These are phyloP conservation scores for Amblyopsis rosae DNA, from an alignment of 2,113 vertebrate genomes.

Conservation along the genomic window DNA sequence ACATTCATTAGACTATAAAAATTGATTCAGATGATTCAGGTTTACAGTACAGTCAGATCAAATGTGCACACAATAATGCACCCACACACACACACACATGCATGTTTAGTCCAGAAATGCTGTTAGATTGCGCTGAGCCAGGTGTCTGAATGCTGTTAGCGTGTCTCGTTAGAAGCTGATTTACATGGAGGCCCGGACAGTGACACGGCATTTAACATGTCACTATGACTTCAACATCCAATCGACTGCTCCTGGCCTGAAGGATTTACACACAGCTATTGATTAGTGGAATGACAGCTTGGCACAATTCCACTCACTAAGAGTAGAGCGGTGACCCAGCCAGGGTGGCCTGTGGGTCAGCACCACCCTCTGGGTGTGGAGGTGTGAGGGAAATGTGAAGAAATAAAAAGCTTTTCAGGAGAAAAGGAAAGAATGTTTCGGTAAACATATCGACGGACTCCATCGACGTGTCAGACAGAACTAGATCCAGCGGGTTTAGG, in stretches of 20 bases:
- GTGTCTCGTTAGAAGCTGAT: constrained; percentile 67
- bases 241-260: constrained; percentile 30
- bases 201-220: constrained; percentile 56
- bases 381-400: constrained; percentile 47
- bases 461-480: constrained; percentile 57
- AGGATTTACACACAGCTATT: constrained; percentile 62
- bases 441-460: constrained; percentile 64
- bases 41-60: neutral
- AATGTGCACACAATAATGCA: neutral
- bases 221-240: constrained; percentile 62
- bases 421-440: constrained; percentile 48
- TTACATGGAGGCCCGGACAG: constrained; percentile 52
- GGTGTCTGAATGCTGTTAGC: constrained; percentile 50
- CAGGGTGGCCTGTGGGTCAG: constrained; percentile 47
- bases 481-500: constrained; percentile 51
- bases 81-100: neutral
- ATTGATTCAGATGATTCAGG: too few species aligned
- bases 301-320: constrained; percentile 41
- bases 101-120: neutral
- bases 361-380: too few species aligned
- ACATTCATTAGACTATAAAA: too few species aligned
- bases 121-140: constrained; percentile 22
- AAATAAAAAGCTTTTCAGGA: constrained; percentile 26
- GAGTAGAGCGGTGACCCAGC: constrained; percentile 28
- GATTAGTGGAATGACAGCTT: constrained; percentile 54